Conservation (phyloP, 2,113 vertebrate genomes). For the Trogon surrucura region DNA sequence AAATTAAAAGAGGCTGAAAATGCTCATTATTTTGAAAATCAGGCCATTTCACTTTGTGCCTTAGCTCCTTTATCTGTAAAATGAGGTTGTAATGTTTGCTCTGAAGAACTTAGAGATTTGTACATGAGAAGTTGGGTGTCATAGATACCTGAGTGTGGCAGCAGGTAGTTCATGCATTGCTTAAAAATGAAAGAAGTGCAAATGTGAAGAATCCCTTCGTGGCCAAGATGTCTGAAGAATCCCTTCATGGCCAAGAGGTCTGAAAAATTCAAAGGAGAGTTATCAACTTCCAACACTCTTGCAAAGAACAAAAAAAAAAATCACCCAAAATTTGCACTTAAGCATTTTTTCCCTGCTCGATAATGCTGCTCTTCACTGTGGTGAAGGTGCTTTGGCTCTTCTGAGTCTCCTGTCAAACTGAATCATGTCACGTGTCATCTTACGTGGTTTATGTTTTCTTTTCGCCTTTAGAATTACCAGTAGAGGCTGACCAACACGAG, state of each 20-base stretch:
- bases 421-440: neutral
- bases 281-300: neutral
- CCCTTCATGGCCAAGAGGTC: neutral
- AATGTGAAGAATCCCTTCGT: neutral
- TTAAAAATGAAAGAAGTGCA: neutral
- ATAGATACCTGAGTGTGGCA: neutral
- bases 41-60: neutral
- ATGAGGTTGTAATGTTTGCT: neutral
- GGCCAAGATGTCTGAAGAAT: neutral
- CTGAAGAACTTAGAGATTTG: neutral
- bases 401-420: neutral
- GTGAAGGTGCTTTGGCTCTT: neutral
- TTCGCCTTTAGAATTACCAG: slow-evolving; percentile 33
- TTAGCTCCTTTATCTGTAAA: neutral
- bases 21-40: neutral
- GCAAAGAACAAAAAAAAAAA: neutral
- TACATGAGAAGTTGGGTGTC: no score
- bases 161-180: neutral
- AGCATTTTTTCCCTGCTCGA: neutral
- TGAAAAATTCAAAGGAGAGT: slow-evolving; percentile 11
- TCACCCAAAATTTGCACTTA: neutral
- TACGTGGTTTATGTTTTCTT: neutral
- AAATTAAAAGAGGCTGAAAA: neutral
- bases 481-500: slow-evolving; percentile 53
- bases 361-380: neutral